A percentile compares a stretch with the other conserved stretches of the same genome.
Conservation (phyloP, 1,140 invertebrate genomes). For the Vanessa tameamea region DNA sequence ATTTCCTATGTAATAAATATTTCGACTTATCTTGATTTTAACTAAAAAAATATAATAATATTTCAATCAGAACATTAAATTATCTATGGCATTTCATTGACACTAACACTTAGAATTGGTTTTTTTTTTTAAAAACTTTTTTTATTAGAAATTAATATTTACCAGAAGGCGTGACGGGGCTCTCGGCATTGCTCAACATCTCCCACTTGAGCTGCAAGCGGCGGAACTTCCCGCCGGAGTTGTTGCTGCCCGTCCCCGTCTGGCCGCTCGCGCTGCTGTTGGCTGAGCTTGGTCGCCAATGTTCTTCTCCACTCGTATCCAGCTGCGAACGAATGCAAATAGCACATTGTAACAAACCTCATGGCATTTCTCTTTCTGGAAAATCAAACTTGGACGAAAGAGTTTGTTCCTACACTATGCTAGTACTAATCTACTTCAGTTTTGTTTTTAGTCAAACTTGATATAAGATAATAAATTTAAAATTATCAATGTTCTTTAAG, state of each 20-base stretch:
- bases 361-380: neutral
- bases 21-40: neutral
- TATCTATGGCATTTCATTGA: too few species aligned
- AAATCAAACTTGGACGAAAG: too few species aligned
- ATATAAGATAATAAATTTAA: neutral
- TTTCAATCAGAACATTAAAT: too few species aligned
- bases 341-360: neutral
- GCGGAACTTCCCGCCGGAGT: slow-evolving; percentile 83
- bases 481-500: neutral
- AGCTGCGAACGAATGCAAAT: slow-evolving; percentile 46
- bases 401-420: too few species aligned
- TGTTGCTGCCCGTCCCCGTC: slow-evolving; percentile 53
- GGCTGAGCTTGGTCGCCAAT: slow-evolving; percentile 66
- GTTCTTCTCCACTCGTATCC: slow-evolving; percentile 71
- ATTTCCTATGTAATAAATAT: neutral
- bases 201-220: slow-evolving; percentile 94
- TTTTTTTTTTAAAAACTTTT: too few species aligned
- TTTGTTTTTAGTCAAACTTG: neutral
- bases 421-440: too few species aligned
- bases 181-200: slow-evolving; percentile 83
- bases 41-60: too few species aligned
- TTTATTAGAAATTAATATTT: slow-evolving; percentile 11
- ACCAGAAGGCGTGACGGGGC: slow-evolving; percentile 70
- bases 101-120: too few species aligned
- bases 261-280: slow-evolving; percentile 63